Evolutionary conservation across 2,888 invertebrate genomes (phyloP).

Genomic region (Caenorhabditis sp.): DNA sequence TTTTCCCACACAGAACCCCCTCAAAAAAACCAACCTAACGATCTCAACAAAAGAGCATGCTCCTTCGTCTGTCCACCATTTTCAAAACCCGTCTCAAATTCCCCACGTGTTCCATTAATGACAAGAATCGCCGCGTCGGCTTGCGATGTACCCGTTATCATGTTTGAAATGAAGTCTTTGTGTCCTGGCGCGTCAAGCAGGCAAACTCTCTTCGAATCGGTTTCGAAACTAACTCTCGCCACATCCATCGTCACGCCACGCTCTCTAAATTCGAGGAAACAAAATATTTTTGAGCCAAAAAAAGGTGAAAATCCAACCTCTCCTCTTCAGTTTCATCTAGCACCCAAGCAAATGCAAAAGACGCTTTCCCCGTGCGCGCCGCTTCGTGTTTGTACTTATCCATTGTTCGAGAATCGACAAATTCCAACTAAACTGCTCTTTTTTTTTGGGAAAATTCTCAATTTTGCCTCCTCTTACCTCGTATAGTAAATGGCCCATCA

Average conservation of each 20-base stretch:
- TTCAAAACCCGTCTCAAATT: constrained; percentile 98
- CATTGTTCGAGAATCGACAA: constrained; percentile 85
- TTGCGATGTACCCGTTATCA: constrained; percentile 94
- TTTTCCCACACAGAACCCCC: constrained; percentile 3
- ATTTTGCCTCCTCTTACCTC: constrained; percentile 60
- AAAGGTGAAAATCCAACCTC: constrained; percentile 72
- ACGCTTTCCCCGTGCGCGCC: constrained; percentile 93
- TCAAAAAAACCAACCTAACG: constrained; percentile 74
- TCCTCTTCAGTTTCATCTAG: constrained; percentile 98
- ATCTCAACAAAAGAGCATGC: constrained; percentile 90
- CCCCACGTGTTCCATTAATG: constrained; percentile 89
- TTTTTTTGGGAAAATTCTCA: neutral
- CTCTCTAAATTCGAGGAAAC: constrained; percentile 70
- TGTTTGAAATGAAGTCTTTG: constrained; percentile 98
- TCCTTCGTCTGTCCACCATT: constrained; percentile 96
- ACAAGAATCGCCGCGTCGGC: constrained; percentile 96
- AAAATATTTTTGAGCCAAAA: neutral
- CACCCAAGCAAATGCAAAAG: constrained; percentile 90
- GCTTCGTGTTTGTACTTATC: constrained; percentile 98
- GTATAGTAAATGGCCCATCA: constrained; percentile 93
- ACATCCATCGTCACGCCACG: constrained; percentile 99
- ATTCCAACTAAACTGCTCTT: constrained; percentile 75
- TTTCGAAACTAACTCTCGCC: constrained; percentile 76
- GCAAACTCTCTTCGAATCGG: constrained; percentile 65
- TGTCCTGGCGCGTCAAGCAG: constrained; percentile 97